Evolutionary conservation across 1,140 invertebrate genomes (phyloP).

Genomic region (Capitella teleta): DNA sequence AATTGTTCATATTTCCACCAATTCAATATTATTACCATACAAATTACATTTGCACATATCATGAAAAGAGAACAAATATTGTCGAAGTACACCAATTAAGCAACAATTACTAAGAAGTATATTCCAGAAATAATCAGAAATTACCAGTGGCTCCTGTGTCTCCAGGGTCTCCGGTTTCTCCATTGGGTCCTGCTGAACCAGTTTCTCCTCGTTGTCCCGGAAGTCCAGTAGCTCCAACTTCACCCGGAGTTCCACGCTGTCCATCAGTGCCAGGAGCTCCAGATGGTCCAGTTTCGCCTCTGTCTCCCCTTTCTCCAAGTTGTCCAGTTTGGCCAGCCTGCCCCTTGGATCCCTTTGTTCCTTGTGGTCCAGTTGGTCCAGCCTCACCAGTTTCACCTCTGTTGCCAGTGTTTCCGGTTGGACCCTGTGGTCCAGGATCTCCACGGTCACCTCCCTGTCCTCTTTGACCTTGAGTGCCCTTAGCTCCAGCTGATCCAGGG

Average conservation of each 20-base stretch:
- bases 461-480: background rate
- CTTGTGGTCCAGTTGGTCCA: constrained; percentile 6
- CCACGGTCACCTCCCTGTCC: constrained; percentile 1
- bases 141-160: constrained; percentile 10
- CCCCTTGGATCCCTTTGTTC: too few species aligned
- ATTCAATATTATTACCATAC: background rate
- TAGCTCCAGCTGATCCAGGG: background rate
- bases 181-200: constrained; percentile 4
- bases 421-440: constrained; percentile 1
- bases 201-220: constrained; percentile 7
- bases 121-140: too few species aligned
- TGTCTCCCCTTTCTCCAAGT: too few species aligned
- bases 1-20: background rate
- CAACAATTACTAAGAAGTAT: too few species aligned
- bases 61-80: too few species aligned
- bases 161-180: background rate
- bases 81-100: too few species aligned
- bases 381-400: constrained; percentile 1
- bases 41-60: background rate
- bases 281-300: too few species aligned
- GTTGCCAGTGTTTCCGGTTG: background rate
- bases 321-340: too few species aligned
- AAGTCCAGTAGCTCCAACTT: background rate
- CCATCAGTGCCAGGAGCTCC: too few species aligned
- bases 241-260: constrained; percentile 7